phyloP scores from a whole-genome alignment of 2,797 vertebrate genomes.

The Poeciliopsis turneri region DNA sequence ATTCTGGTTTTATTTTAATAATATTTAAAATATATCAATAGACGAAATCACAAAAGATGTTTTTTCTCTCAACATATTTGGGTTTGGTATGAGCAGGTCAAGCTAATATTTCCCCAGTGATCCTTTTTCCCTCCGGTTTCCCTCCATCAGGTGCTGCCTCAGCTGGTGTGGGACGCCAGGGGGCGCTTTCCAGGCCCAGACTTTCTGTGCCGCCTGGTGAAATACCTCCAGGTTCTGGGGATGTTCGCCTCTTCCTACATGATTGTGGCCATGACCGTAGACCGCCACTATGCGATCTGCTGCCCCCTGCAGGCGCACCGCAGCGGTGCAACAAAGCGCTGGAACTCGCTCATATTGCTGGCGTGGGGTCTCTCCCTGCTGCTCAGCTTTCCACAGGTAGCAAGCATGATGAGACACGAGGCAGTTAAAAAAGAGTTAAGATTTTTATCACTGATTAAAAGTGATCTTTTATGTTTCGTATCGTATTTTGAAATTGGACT shows the following conservation, averaged over 20 bases:
- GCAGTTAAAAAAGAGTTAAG: not conserved
- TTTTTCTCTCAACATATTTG: not conserved
- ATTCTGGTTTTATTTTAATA: not conserved
- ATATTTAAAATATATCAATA: not conserved
- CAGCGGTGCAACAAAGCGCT: conserved; percentile 84
- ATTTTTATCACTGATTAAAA: not conserved
- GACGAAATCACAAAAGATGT: not conserved
- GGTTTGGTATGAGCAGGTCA: not conserved
- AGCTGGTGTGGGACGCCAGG: conserved; percentile 93
- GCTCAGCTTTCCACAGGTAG: conserved; percentile 92
- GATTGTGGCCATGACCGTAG: conserved; percentile 94
- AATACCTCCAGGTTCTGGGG: conserved; percentile 96
- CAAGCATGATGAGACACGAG: conserved; percentile 6
- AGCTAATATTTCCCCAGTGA: not conserved
- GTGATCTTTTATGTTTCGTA: too few relatives aligned
- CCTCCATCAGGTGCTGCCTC: conserved; percentile 88
- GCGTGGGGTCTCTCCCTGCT: conserved; percentile 88
- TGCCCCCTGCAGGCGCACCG: conserved; percentile 90
- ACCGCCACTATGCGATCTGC: conserved; percentile 95
- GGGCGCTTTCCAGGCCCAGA: conserved; percentile 88
- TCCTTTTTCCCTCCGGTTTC: not conserved
- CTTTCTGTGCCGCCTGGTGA: conserved; percentile 89
- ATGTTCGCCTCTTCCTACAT: conserved; percentile 98
- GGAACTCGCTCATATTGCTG: conserved; percentile 84
- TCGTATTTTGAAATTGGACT: too few relatives aligned